phyloP scores from a whole-genome alignment of 1,140 invertebrate genomes.

The Hetaerina americana region DNA sequence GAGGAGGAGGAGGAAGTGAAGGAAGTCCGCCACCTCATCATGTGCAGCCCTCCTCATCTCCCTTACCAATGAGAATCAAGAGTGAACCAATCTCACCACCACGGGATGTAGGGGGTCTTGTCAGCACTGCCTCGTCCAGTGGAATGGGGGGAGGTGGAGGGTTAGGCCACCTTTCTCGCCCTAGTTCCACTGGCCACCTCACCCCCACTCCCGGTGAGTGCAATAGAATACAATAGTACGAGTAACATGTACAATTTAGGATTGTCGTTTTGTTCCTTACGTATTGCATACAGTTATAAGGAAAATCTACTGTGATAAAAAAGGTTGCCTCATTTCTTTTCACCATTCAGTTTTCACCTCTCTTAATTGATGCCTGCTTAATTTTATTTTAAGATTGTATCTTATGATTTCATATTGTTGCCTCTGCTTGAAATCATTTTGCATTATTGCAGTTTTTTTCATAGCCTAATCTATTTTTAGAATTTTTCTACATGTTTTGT shows the following conservation, averaged over 20 bases:
- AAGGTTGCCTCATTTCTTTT: neutral
- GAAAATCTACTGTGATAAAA: neutral
- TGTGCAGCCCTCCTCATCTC: conserved; percentile 58
- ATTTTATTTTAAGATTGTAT: neutral
- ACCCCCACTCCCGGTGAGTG: conserved; percentile 39
- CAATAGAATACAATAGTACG: neutral
- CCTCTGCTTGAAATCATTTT: too few species aligned
- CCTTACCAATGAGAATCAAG: conserved; percentile 79
- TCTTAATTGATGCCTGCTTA: neutral
- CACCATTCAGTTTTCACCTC: neutral
- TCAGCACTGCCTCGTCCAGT: conserved; percentile 25
- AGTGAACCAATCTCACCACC: conserved; percentile 89
- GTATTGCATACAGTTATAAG: neutral
- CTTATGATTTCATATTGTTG: too few species aligned
- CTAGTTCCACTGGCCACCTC: conserved; percentile 42
- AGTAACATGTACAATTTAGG: neutral
- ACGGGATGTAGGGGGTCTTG: conserved; percentile 37
- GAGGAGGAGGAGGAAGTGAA: conserved; percentile 15
- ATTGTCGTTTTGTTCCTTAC: conserved; percentile 4
- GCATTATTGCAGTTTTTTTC: too few species aligned
- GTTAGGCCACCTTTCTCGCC: conserved; percentile 26
- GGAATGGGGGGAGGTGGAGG: conserved; percentile 26
- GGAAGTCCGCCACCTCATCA: conserved; percentile 15
- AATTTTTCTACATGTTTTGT: neutral
- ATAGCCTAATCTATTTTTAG: neutral